Base-by-base conservation (phyloP, 2,888 invertebrate genomes). In the Lymantria monacha region DNA sequence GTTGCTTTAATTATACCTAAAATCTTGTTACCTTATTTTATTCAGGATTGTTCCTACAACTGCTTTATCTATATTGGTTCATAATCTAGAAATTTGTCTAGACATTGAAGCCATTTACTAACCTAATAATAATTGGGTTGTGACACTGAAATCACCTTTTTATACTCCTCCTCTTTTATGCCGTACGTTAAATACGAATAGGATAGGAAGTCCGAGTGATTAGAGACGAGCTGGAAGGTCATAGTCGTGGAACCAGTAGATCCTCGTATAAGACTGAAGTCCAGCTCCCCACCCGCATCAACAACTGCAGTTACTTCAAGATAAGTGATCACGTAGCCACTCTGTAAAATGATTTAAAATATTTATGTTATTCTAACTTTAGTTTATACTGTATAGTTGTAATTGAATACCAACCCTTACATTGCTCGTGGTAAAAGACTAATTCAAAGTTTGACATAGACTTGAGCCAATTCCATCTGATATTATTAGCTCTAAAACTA, bases 141-240 rank as follows among this genome's bases (percentile, higher is more conserved):
- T 11, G 79, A 74, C 45, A 72, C 72, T 50, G 71, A 62, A 22
- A 68, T 86, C 81, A 90, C 90, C 89, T 91, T 90, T 81, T 79
- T 79, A 57, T 87, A 91, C 45, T 89, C 81, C 13, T 83, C 83
- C 37, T 87, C 90, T 47, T 70, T 66, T 44, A 91, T 85, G 9
- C 90, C 90, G 53, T 87, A 89, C 0, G 83, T 75, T 48, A 85
- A 52, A 66, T 87, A 91, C 37, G 76, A 76, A 75, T 81, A 91
- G 0, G 79, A 61, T 8, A 91, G 71, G 72, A 88, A 91, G 64
- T 91, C 90, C 1, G 79, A 79, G 22, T 82, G 74, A 65, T 89
- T 91, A 59, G 90, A 85, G 13, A 84, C 72, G 59, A 90, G 76
- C 45, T 86, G 88, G 74, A 91, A 90, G 37, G 79, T 78, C 72